Percentiles rank a stretch among this genome's conserved stretches.
Evolutionary conservation across 2,888 invertebrate species (phyloP).

Genomic region (Oscheius sp.): DNA sequence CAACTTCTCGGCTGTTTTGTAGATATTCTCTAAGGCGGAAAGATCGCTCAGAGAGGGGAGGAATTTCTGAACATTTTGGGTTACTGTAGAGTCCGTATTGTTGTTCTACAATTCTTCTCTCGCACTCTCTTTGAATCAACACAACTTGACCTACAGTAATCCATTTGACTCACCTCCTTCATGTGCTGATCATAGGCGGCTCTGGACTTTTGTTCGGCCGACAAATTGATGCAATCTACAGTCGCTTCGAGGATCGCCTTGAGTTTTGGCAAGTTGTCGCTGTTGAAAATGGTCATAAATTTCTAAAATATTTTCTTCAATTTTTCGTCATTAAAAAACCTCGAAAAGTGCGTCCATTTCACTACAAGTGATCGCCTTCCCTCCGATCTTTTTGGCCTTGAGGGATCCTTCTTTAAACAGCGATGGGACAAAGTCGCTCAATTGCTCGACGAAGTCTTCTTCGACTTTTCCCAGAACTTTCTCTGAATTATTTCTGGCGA

Average conservation of each 20-base stretch:
- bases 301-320: constrained; percentile 74
- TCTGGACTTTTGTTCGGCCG: constrained; percentile 12
- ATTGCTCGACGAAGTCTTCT: constrained; percentile 84
- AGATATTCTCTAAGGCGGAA: no score
- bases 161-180: constrained; percentile 17
- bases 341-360: constrained; percentile 95
- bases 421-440: constrained; percentile 88
- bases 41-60: no score
- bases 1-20: background rate
- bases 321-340: constrained; percentile 55
- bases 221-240: background rate
- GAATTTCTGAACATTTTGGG: no score
- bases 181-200: background rate
- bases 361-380: constrained; percentile 86
- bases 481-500: constrained; percentile 82
- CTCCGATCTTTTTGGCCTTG: constrained; percentile 89
- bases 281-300: constrained; percentile 94
- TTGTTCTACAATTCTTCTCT: no score
- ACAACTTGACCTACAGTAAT: no score
- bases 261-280: constrained; percentile 94
- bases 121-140: no score
- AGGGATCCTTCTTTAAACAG: constrained; percentile 87
- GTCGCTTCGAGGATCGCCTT: constrained; percentile 88
- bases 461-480: constrained; percentile 82
- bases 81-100: no score